Conservation (phyloP, 2,888 invertebrate genomes). For the Ophion ellenae region DNA sequence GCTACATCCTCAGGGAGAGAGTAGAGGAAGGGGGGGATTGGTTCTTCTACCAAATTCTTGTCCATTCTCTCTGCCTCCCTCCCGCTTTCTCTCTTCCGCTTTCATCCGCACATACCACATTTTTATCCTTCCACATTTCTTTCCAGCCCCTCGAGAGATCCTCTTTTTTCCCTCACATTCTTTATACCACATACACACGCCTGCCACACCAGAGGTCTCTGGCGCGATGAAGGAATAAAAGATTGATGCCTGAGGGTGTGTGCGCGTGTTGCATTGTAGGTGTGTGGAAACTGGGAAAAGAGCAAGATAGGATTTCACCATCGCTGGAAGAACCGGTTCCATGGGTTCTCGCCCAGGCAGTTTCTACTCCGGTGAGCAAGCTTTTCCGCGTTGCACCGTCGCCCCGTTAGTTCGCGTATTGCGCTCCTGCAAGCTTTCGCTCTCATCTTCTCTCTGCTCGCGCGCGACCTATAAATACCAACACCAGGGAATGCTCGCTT, state of each 20-base stretch:
- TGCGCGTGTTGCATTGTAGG: background rate
- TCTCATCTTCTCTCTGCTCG: slow-evolving; percentile 34
- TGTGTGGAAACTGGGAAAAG: slow-evolving; percentile 25
- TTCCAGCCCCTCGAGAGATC: slow-evolving; percentile 49
- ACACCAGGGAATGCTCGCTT: slow-evolving; percentile 64
- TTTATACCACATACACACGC: slow-evolving; percentile 43
- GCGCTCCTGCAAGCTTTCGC: slow-evolving; percentile 70
- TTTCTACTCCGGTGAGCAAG: slow-evolving; percentile 76
- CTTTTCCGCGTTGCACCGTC: slow-evolving; percentile 64
- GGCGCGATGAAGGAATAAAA: slow-evolving; percentile 51
- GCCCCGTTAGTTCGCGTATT: slow-evolving; percentile 49
- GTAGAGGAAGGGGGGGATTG: background rate
- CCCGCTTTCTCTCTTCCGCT: slow-evolving; percentile 36
- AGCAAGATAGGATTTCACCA: slow-evolving; percentile 57
- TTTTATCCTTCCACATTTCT: slow-evolving; percentile 60
- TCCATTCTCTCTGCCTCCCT: slow-evolving; percentile 26
- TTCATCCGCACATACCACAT: slow-evolving; percentile 51
- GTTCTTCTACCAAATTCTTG: slow-evolving; percentile 42
- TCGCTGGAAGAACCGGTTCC: slow-evolving; percentile 73
- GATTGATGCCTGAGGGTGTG: slow-evolving; percentile 14
- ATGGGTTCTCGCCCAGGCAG: slow-evolving; percentile 70
- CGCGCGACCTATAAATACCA: slow-evolving; percentile 75
- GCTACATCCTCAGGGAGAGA: slow-evolving; percentile 15
- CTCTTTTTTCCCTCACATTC: slow-evolving; percentile 64
- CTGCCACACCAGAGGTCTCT: slow-evolving; percentile 33